Conservation (phyloP, 2,113 vertebrate species). For the Trogon surrucura region DNA sequence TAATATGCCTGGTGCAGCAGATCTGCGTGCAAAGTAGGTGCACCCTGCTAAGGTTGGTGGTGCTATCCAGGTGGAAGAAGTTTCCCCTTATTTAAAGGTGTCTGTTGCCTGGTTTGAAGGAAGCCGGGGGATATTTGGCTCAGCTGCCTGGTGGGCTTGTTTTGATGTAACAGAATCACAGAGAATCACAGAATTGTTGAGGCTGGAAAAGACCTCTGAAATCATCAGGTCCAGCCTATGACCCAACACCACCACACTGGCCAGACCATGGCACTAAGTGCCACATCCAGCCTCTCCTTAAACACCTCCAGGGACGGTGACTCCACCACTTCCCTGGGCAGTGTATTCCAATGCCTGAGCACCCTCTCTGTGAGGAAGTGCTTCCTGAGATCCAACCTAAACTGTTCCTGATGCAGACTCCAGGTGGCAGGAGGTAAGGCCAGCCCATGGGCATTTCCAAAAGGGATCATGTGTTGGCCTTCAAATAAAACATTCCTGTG, state of each 20-base stretch:
- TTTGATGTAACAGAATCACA: no score
- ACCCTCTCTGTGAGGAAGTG: no score
- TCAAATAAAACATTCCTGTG: background rate
- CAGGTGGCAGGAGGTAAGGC: background rate
- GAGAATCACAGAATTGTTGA: no score
- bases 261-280: no score
- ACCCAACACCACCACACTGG: no score
- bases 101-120: background rate
- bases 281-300: no score
- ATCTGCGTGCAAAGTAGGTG: background rate
- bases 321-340: no score
- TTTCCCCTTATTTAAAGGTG: background rate
- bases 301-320: no score
- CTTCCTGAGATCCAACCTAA: no score
- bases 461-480: background rate
- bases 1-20: background rate
- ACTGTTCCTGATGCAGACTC: background rate
- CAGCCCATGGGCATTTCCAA: background rate
- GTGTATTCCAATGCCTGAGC: no score
- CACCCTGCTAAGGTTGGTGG: background rate
- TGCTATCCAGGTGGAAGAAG: background rate
- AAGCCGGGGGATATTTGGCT: background rate
- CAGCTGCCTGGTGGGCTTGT: background rate
- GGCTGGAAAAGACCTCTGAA: no score
- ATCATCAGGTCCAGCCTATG: no score